Evolutionary conservation across 2,888 invertebrate genomes (phyloP).

Genomic region (Coelogynopora nodosa): DNA sequence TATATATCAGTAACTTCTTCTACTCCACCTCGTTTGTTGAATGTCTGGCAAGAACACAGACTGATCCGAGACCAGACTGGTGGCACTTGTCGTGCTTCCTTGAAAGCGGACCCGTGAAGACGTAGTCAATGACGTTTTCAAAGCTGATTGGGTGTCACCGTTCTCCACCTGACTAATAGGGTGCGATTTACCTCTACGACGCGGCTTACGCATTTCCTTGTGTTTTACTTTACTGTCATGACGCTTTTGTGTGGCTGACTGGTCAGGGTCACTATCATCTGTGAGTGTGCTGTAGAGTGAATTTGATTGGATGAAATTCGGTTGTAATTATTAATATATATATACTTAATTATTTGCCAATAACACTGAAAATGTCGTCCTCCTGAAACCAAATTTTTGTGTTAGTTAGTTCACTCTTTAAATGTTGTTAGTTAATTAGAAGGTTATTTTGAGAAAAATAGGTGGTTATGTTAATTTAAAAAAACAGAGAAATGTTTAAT

Average conservation of each 20-base stretch:
- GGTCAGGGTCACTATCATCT: constrained; percentile 8
- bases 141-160: background rate
- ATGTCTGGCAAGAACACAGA: background rate
- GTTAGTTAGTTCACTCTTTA: no score
- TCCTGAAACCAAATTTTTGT: no score
- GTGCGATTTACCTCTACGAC: background rate
- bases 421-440: no score
- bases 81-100: background rate
- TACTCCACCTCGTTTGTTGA: constrained; percentile 15
- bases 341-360: no score
- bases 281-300: background rate
- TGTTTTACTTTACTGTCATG: background rate
- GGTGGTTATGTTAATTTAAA: no score
- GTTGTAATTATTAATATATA: no score
- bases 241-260: background rate
- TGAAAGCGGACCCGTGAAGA: background rate
- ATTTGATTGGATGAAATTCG: background rate
- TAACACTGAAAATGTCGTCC: no score
- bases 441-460: no score
- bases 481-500: no score
- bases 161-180: background rate
- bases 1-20: no score
- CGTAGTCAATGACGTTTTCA: background rate
- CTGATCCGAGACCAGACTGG: background rate
- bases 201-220: background rate